A percentile compares a stretch with the other conserved stretches of the same genome.
phyloP scores from a whole-genome alignment of 2,113 vertebrate species.

The Platichthys flesus region DNA sequence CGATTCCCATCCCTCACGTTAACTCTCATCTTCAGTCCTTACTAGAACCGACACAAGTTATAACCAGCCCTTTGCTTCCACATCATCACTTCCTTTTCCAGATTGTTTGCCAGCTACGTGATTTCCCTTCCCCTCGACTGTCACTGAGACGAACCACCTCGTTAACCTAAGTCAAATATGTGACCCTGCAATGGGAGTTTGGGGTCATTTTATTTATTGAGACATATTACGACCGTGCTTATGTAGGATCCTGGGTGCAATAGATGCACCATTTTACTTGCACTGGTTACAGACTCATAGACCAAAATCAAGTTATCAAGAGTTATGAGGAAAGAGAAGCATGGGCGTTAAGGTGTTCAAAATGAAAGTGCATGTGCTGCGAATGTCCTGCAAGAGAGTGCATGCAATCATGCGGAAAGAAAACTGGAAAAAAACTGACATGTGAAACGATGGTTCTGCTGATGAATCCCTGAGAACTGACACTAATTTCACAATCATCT shows the following conservation, averaged over 20 bases:
- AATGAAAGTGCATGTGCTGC: too few relatives aligned
- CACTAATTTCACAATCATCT: background rate
- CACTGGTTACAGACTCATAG: background rate
- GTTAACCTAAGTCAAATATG: conserved; percentile 19
- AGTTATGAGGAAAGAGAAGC: too few relatives aligned
- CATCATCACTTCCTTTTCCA: conserved; percentile 60
- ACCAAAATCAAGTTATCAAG: too few relatives aligned
- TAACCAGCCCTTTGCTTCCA: conserved; percentile 49
- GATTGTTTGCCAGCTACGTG: conserved; percentile 55
- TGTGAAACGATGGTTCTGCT: conserved; percentile 6
- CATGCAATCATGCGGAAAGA: background rate
- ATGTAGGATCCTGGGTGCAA: background rate
- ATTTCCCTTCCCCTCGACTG: background rate
- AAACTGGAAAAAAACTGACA: background rate
- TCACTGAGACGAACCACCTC: conserved; percentile 15
- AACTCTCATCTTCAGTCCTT: conserved; percentile 28
- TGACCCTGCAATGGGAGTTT: conserved; percentile 16
- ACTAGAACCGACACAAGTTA: conserved; percentile 37
- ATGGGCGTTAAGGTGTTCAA: too few relatives aligned
- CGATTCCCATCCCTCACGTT: conserved; percentile 11
- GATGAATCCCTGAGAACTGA: background rate
- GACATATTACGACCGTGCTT: conserved; percentile 4
- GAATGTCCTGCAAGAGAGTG: background rate
- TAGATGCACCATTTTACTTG: conserved; percentile 2
- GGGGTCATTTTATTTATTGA: background rate